phyloP scores from a whole-genome alignment of 2,113 vertebrate species.

The Gyps fulvus region DNA sequence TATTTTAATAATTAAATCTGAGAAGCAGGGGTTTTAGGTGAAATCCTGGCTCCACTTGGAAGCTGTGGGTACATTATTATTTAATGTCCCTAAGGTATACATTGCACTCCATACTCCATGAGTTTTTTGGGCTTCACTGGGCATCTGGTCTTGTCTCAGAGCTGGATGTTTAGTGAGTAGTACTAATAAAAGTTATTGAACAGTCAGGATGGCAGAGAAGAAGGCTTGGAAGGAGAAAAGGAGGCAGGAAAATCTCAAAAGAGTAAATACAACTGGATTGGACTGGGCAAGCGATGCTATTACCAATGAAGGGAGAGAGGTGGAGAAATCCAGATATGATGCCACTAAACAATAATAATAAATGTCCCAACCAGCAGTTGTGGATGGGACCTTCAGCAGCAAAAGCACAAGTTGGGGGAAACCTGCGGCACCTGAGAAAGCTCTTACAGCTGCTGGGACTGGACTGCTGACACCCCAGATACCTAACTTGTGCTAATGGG shows the following conservation, averaged over 20 bases:
- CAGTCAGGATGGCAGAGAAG: background rate
- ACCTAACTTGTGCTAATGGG: background rate
- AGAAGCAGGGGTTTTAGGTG: background rate
- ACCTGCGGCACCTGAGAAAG: background rate
- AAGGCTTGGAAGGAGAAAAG: background rate
- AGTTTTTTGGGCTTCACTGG: background rate
- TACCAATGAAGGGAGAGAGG: background rate
- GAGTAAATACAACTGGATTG: background rate
- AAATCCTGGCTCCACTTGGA: background rate
- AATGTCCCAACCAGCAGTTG: background rate
- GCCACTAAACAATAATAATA: background rate
- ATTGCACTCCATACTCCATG: rapidly evolving
- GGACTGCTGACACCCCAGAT: background rate
- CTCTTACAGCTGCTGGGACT: background rate
- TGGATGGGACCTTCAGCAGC: background rate
- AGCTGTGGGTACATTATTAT: background rate
- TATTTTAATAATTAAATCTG: background rate
- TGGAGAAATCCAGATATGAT: background rate
- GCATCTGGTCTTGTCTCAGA: background rate
- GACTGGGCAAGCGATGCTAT: background rate
- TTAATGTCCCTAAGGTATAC: background rate
- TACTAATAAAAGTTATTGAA: background rate
- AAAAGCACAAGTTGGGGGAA: background rate
- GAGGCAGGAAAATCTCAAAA: background rate
- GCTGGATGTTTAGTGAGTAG: background rate